Conservation (phyloP, 2,888 invertebrate species). For the Watsonalla cultraria region DNA sequence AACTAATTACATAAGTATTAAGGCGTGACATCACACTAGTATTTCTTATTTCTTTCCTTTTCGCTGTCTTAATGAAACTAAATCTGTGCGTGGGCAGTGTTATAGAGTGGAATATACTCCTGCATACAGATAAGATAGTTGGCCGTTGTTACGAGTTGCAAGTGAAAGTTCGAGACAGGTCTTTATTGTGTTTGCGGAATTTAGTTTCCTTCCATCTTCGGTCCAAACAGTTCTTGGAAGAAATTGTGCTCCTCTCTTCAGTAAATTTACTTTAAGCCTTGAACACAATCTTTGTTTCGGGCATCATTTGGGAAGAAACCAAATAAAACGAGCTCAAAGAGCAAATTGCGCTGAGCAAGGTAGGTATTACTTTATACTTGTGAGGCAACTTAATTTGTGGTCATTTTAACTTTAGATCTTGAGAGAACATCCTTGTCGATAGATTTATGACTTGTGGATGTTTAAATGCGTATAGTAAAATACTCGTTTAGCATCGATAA, state of each 20-base stretch:
- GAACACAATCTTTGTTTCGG: constrained; percentile 40
- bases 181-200: constrained; percentile 53
- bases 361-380: constrained; percentile 1
- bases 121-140: constrained; percentile 22
- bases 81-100: background rate
- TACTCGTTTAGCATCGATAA: too few relatives aligned
- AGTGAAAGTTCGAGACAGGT: constrained; percentile 46
- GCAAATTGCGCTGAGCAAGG: constrained; percentile 3
- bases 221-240: constrained; percentile 33
- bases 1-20: too few relatives aligned
- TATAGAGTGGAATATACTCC: background rate
- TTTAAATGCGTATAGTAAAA: too few relatives aligned
- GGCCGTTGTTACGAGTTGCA: constrained; percentile 25
- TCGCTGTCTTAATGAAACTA: background rate
- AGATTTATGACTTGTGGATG: too few relatives aligned
- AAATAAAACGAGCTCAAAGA: constrained; percentile 13
- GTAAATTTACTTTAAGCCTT: constrained; percentile 39
- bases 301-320: constrained; percentile 27
- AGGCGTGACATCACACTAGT: too few relatives aligned
- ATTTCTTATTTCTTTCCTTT: background rate
- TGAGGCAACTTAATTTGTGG: background rate
- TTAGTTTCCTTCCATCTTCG: constrained; percentile 48
- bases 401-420: too few relatives aligned
- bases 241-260: constrained; percentile 36
- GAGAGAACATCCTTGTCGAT: too few relatives aligned